These are phyloP conservation scores for Leptarthrus brevirostris DNA, from an alignment of 2,888 invertebrate species.

Conservation along the genomic window DNA sequence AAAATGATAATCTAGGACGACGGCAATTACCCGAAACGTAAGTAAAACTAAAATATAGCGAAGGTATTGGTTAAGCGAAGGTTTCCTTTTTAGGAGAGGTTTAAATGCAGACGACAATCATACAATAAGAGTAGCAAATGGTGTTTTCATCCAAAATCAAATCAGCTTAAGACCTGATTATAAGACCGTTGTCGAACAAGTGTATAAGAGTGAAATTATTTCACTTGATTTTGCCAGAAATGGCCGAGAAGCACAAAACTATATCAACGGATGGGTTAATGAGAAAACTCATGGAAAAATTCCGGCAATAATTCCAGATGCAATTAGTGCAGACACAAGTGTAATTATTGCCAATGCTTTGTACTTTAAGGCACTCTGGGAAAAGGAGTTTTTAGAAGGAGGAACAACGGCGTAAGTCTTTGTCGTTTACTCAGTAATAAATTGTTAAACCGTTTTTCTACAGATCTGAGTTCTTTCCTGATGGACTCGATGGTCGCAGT, in stretches of 20 bases:
- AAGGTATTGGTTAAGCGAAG: too few species aligned
- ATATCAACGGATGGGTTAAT: slow-evolving; percentile 71
- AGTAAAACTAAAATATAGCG: neutral
- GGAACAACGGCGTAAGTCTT: slow-evolving; percentile 60
- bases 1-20: neutral
- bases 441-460: neutral
- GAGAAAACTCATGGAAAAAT: slow-evolving; percentile 71
- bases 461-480: slow-evolving; percentile 69
- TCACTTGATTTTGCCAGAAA: slow-evolving; percentile 68
- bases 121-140: slow-evolving; percentile 67
- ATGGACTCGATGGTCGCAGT: slow-evolving; percentile 65
- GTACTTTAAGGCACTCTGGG: slow-evolving; percentile 72
- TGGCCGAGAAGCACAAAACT: slow-evolving; percentile 63
- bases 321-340: slow-evolving; percentile 67
- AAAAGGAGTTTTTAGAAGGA: slow-evolving; percentile 69
- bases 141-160: slow-evolving; percentile 69
- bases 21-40: neutral
- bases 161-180: slow-evolving; percentile 69
- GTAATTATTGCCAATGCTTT: slow-evolving; percentile 73
- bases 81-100: neutral
- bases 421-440: too few species aligned
- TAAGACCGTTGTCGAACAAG: slow-evolving; percentile 63
- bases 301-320: slow-evolving; percentile 66
- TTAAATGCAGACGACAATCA: slow-evolving; percentile 52
- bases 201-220: slow-evolving; percentile 69